Evolutionary conservation across 2,797 vertebrate genomes (phyloP), one percentile per base, ranked within the genome.

Genomic region (Echeneis naucrates): DNA sequence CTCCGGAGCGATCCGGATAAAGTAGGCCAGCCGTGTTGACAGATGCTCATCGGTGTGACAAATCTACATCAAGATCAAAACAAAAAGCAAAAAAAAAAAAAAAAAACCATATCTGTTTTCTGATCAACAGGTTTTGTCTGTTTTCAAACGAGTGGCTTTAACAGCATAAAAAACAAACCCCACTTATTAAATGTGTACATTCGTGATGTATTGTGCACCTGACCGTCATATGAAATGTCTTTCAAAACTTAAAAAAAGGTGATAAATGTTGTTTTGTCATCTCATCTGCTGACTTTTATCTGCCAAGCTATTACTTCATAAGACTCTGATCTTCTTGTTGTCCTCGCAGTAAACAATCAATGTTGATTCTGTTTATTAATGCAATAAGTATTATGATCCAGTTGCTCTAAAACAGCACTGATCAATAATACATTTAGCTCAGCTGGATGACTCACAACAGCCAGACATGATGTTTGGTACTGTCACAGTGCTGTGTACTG

Each of bases 21-120:
- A 84, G 78, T 81, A 86, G 89, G 90, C 90, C 90, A 78, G 82
- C 71, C 58, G 32, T 83, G 75, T 83, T 87, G 80, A 90, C 84
- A 85, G 83, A 86, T 88, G 81, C 74, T 75, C 24, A 5, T 19
- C 4, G 52, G 32, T 53, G 45, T 30, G 53, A 69, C 57, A 63
- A 40, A 48, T 59, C 11, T 44, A 10, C 17, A 2, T 19, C 13
- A 27, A 11, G 5, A 64, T 19, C n/a, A n/a, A n/a, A n/a, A n/a
- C n/a, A n/a, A n/a, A n/a, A n/a, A n/a, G n/a, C n/a, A n/a, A n/a
- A n/a, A 48, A 24, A 11, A 32, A 26, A n/a, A n/a, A n/a, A n/a
- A n/a, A n/a, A 48, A 24, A 11, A 32, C 26, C 23, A 52, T 12
- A 17, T 12, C 9, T 37, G 6, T 14, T 74, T 14, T 37, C 23